Evolutionary conservation across 2,888 invertebrate genomes (phyloP).

Genomic region (Perizoma affinitatum): DNA sequence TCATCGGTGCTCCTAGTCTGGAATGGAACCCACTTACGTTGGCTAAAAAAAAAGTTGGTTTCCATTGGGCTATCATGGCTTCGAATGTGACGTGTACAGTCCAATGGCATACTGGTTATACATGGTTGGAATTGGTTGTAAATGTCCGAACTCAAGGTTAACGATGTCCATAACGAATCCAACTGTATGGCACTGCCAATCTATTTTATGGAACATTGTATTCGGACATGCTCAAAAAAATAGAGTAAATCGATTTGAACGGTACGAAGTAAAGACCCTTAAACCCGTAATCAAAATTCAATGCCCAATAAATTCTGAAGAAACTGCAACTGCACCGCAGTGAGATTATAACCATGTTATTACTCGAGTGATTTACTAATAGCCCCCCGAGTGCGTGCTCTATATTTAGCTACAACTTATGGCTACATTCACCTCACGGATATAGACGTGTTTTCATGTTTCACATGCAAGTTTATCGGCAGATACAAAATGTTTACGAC

Average conservation of each 20-base stretch:
- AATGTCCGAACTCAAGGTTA: constrained; percentile 18
- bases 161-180: constrained; percentile 19
- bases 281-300: constrained; percentile 26
- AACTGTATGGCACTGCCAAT: constrained; percentile 20
- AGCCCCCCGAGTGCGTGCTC: constrained; percentile 57
- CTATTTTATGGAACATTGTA: constrained; percentile 19
- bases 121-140: background rate
- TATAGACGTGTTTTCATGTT: constrained; percentile 48
- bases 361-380: constrained; percentile 58
- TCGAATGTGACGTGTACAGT: no score
- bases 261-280: constrained; percentile 1
- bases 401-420: constrained; percentile 74
- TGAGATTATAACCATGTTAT: constrained; percentile 43
- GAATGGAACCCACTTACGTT: no score
- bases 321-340: constrained; percentile 28
- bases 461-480: constrained; percentile 35
- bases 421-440: constrained; percentile 71
- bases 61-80: no score
- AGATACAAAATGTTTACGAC: constrained; percentile 27
- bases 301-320: constrained; percentile 30
- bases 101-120: no score
- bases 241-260: constrained; percentile 8
- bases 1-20: no score
- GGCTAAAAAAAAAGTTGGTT: no score
- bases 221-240: constrained; percentile 12